Base-by-base conservation (phyloP, 1,140 invertebrate genomes). In the Meloidogyne floridensis region DNA sequence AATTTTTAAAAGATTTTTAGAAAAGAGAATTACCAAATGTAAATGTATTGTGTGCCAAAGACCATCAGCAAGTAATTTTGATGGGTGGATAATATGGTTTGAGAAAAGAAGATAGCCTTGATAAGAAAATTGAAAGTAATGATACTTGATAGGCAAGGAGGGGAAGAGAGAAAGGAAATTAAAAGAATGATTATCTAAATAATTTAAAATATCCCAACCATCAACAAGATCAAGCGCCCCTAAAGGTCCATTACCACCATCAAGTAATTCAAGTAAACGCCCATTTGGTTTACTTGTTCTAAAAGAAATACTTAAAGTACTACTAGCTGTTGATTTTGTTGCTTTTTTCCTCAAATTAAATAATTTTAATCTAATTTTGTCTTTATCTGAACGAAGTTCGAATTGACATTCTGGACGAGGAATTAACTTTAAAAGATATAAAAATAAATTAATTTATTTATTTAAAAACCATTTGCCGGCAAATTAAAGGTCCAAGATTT, bases 371-470 rank as follows among this genome's bases (percentile, higher is more conserved):
- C 80, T 59, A 43, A 80, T 76, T 4, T 10, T 32, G 20, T 80
- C 80, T 20, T 42, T 75, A 47, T 80, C 80, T n/a, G 72, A 54
- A 47, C 76, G 51, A 15, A 80, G 42, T 32, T 80, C 80, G 32
- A 80, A 80, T 65, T 80, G 80, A 71, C 80, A 80, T 59, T 80
- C 80, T 15, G 72, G 80, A 18, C 80, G 72, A 15, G 80, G 80
- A 59, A 80, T 80, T 42, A 80, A 47, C 77, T 72, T 70, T 51
- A 32, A 76, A 54, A 43, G 42, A 18, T 54, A 47, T 13, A 11
- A 18, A 32, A 76, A 11, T 75, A 32, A 32, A 11, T 56, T 20
- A 18, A 56, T 15, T 18, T 15, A 11, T 53, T 10, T 54, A 76
- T n/a, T 54, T n/a, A 32, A 13, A 43, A 7, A 77, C 75, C 77